These are phyloP conservation scores for Hoplodrina ambigua DNA, from an alignment of 2,888 invertebrate species.

Conservation along the genomic window DNA sequence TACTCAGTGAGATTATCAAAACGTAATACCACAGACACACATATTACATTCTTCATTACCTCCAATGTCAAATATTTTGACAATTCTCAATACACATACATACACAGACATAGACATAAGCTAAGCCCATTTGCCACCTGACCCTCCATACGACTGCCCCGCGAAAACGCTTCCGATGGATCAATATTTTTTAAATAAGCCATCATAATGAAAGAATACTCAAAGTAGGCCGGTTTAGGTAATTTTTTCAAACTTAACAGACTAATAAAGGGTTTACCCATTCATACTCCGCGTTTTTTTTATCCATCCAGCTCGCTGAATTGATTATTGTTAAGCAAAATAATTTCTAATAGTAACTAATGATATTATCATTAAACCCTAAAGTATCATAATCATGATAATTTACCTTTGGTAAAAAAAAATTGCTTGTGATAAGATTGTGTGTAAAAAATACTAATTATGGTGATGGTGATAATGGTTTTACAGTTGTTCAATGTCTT, in stretches of 20 bases:
- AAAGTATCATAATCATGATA: background rate
- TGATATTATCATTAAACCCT: slow-evolving; percentile 1
- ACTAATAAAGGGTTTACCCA: background rate
- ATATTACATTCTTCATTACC: no score
- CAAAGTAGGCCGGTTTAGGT: background rate
- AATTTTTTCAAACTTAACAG: background rate
- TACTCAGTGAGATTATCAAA: background rate
- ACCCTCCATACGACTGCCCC: no score
- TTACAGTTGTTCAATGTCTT: background rate
- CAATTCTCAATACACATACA: no score
- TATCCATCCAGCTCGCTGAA: background rate
- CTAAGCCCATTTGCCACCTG: no score
- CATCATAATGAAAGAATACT: background rate
- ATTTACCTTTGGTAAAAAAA: slow-evolving; percentile 18
- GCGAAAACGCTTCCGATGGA: no score
- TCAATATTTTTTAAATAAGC: background rate
- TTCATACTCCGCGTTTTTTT: no score
- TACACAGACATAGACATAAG: no score
- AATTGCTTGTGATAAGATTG: background rate
- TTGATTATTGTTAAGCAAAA: background rate
- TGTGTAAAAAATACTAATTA: background rate
- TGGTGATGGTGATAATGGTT: no score
- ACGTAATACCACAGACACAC: background rate
- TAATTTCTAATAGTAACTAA: background rate
- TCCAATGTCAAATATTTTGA: no score